Evolutionary conservation across 2,888 invertebrate genomes (phyloP).

Genomic region (Heliconius charithonia): DNA sequence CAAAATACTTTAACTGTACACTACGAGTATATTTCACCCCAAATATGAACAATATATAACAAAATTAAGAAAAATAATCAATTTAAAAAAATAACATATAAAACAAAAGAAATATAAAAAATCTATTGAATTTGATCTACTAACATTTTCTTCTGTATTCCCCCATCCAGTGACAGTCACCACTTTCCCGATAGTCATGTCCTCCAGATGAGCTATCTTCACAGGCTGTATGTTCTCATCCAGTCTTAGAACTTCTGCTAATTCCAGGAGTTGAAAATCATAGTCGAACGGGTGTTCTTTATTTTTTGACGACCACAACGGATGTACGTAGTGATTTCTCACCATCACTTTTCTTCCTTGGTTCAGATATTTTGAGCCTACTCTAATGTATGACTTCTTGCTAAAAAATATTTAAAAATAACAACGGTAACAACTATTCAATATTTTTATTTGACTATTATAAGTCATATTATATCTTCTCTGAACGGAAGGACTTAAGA

Average conservation of each 20-base stretch:
- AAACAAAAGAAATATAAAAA: neutral
- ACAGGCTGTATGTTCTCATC: constrained; percentile 68
- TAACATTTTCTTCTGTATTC: constrained; percentile 74
- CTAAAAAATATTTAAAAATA: constrained; percentile 52
- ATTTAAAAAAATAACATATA: too few relatives aligned
- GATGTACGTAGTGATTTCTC: constrained; percentile 61
- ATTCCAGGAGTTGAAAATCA: constrained; percentile 72
- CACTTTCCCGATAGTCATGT: constrained; percentile 73
- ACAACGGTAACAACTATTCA: neutral
- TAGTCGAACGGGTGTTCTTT: constrained; percentile 76
- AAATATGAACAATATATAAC: too few relatives aligned
- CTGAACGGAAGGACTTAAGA: too few relatives aligned
- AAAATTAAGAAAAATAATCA: too few relatives aligned
- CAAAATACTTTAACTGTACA: too few relatives aligned
- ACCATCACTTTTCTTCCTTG: constrained; percentile 61
- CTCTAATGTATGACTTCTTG: constrained; percentile 67
- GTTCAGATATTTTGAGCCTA: constrained; percentile 71
- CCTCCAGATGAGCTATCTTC: constrained; percentile 71
- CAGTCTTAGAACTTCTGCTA: constrained; percentile 61
- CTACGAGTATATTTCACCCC: too few relatives aligned
- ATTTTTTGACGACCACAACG: constrained; percentile 60
- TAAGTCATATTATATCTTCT: too few relatives aligned
- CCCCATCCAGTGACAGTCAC: constrained; percentile 79
- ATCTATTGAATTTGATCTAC: constrained; percentile 48
- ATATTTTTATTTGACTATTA: too few relatives aligned